Percentiles rank a stretch among this genome's conserved stretches.
Conservation (phyloP, 2,797 vertebrate species). For the Miichthys miiuy region DNA sequence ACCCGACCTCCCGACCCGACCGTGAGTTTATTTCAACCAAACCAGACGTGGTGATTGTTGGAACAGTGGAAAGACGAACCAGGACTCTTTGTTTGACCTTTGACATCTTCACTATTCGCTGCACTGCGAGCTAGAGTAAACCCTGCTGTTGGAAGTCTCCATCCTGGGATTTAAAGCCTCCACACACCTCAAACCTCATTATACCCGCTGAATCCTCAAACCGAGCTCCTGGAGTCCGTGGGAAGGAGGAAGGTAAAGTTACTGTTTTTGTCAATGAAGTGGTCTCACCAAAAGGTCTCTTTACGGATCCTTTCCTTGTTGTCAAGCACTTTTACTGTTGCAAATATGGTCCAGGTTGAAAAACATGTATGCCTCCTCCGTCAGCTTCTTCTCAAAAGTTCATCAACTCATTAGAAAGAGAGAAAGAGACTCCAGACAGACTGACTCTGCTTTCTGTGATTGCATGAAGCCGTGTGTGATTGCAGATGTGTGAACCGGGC, state of each 20-base stretch:
- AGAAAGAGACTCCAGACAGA: neutral
- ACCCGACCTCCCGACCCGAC: no score
- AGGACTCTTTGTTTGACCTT: neutral
- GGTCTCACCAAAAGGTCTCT: no score
- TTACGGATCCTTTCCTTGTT: no score
- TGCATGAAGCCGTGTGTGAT: neutral
- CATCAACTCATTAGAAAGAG: neutral
- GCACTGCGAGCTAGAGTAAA: neutral
- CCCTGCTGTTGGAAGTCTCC: neutral
- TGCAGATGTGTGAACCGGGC: conserved; percentile 7
- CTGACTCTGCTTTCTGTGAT: neutral
- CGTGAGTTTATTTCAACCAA: no score
- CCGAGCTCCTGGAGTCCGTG: neutral
- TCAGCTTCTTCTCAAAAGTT: no score
- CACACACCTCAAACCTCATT: conserved; percentile 11
- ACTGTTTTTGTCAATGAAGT: no score
- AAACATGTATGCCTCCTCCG: no score
- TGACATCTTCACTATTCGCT: neutral
- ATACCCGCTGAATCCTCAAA: conserved; percentile 2
- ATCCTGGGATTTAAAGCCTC: conserved; percentile 12
- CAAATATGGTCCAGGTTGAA: no score
- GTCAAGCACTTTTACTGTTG: no score
- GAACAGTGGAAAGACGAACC: no score
- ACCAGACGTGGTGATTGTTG: no score
- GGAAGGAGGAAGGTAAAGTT: neutral